Evolutionary conservation across 1,140 invertebrate species (phyloP), one percentile per base, ranked within the genome.

Genomic region (Saccostrea glomerata): DNA sequence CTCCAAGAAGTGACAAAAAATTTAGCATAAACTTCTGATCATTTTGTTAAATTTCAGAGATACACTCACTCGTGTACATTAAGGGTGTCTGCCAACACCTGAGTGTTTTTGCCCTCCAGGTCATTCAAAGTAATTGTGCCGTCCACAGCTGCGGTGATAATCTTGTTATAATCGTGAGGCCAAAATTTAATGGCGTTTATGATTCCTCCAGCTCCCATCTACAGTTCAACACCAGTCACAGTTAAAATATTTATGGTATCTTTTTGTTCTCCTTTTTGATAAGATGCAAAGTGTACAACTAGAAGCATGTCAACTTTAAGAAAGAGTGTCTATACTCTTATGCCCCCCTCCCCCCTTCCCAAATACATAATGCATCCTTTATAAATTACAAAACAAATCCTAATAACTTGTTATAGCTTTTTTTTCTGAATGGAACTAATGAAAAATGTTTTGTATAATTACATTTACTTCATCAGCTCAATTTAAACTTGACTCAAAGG

Each of bases 181-280:
- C 93, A 93, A 89, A 95, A 94, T 87, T 94, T 93, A 63, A 95
- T 84, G 11, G 94, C 92, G 85, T 94, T 92, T n/a, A 94, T 93
- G 1, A 93, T 94, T 5, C 94, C 94, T 56, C 94, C 94, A n/a
- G 94, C 90, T 47, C 94, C 94, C 86, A 90, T 91, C 94, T 95
- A 83, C 20, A 87, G 70, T 30, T 73, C 47, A 84, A 54, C 15
- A 56, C 82, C 23, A 84, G 17, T 20, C 15, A 55, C 25, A 47
- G 25, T 30, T 25, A 36, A 23, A 82, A 47, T 13, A 36, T 25
- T 30, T 25, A n/a, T 25, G 0, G 17, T 15, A 82, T 23, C 30
- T 9, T 30, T 30, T 36, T 36, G 23, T 9, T 36, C 5, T 17
- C 40, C 11, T 13, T 36, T 30, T 7, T 20, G n/a, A 15, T 20